phyloP scores from a whole-genome alignment of 2,113 vertebrate species.

The Chlamydotis undulata region DNA sequence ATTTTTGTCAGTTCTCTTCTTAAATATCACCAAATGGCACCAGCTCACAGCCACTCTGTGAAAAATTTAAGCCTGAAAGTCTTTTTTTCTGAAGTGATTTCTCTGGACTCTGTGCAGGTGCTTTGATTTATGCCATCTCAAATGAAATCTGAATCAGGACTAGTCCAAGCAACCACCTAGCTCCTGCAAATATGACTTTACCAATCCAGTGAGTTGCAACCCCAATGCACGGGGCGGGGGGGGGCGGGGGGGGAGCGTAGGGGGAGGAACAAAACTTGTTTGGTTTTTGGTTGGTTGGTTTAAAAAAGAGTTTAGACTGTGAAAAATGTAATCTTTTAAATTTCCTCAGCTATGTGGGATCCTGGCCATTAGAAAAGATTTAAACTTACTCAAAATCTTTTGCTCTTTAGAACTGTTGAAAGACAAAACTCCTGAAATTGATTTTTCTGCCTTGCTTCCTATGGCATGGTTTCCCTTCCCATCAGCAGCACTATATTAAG shows the following conservation, averaged over 20 bases:
- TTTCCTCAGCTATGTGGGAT: neutral
- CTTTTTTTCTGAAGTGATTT: neutral
- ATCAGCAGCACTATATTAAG: neutral
- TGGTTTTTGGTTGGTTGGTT: neutral
- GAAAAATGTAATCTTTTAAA: neutral
- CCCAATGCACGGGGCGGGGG: accelerated
- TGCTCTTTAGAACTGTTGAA: neutral
- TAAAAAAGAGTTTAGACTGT: neutral
- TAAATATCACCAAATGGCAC: neutral
- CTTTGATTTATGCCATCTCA: neutral
- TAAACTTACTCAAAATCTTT: neutral
- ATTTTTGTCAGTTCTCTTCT: neutral
- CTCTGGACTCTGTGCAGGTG: neutral
- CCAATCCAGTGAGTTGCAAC: neutral
- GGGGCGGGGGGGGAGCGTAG: no score
- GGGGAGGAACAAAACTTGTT: neutral
- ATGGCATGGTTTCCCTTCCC: neutral
- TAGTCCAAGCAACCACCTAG: neutral
- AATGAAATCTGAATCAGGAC: neutral
- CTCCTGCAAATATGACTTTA: neutral
- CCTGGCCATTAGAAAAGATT: neutral
- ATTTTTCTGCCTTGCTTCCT: neutral
- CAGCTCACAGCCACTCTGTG: neutral
- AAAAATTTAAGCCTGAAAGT: neutral
- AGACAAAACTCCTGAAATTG: neutral